A percentile compares a stretch with the other conserved stretches of the same genome.
Evolutionary conservation across 2,797 vertebrate species (phyloP).

Genomic region (Poliocrania exsul): DNA sequence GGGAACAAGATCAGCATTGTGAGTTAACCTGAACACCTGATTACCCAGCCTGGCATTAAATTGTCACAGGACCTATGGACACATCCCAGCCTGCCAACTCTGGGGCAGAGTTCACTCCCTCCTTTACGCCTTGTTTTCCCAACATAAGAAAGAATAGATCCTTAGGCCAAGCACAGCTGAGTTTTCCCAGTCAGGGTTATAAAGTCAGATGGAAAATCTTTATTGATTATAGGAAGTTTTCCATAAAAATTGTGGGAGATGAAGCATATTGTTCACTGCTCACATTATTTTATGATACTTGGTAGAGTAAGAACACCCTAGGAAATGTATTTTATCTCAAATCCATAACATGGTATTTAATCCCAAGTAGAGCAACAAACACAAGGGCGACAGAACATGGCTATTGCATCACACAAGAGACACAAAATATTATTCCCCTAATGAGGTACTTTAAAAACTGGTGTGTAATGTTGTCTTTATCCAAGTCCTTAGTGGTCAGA

Average conservation of each 20-base stretch:
- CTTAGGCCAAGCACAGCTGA: not conserved
- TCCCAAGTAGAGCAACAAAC: not conserved
- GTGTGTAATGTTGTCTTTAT: not conserved
- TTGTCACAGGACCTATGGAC: fast-evolving
- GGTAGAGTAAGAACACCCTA: not conserved
- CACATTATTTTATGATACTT: fast-evolving
- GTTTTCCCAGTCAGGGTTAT: not conserved
- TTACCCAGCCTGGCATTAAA: not conserved
- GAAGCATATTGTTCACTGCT: not conserved
- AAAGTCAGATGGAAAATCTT: not conserved
- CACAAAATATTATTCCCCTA: not conserved
- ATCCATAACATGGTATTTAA: not conserved
- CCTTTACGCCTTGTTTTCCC: not conserved
- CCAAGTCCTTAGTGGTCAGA: not conserved
- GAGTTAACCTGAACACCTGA: not conserved
- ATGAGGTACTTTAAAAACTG: not conserved
- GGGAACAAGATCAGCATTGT: not conserved
- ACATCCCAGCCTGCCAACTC: not conserved
- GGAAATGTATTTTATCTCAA: not conserved
- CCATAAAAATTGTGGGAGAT: not conserved
- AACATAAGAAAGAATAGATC: not conserved
- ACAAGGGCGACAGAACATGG: not conserved
- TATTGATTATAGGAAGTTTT: not conserved
- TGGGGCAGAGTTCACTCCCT: not conserved
- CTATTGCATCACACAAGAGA: not conserved